Evolutionary conservation across 2,113 vertebrate species (phyloP), one percentile per base, ranked within the genome.

Genomic region (Silurus meridionalis): DNA sequence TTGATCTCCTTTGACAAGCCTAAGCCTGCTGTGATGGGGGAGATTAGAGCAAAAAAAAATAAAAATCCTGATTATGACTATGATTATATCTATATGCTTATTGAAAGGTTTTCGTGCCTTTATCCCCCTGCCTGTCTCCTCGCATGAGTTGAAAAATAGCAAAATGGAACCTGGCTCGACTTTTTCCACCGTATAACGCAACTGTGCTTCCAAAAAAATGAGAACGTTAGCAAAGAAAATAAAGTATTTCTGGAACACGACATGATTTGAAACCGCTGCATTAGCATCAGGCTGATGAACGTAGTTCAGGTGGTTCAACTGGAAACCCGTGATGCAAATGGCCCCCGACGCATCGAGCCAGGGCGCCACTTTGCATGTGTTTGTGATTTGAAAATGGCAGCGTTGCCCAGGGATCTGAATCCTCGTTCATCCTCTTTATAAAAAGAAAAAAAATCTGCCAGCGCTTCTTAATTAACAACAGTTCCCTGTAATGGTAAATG

Each of bases 1-100:
- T 83, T 90, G 83, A 89, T 91, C 87, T 88, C 57, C 75, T 90
- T 81, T 89, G 90, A 91, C 87, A 86, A 88, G 86, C 79, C 85
- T 88, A 86, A 89, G 66, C 88, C 55, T 61, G 81, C 80, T 72
- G 79, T 87, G 85, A 91, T 89, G 86, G 79, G 66, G 69, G 83
- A 88, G 90, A 91, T 92, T 86, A 80, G 80, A 46, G 88, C 46
- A 71, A 88, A 61, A 14, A 46, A 46, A 87, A 80, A 69, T 87
- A 91, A 89, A 87, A 37, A 37, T 37, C 37, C 46, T 83, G 64
- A 91, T 85, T 80, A 86, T 55, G 58, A 8, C 61, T 77, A 69
- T 91, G 84, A 90, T 92, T 86, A 85, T 80, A 88, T 91, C 80
- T 88, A 83, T 81, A 83, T 69, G 86, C 85, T 91, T 86, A 80